Conservation (phyloP, 2,888 invertebrate genomes). For the Onchidella celtica region DNA sequence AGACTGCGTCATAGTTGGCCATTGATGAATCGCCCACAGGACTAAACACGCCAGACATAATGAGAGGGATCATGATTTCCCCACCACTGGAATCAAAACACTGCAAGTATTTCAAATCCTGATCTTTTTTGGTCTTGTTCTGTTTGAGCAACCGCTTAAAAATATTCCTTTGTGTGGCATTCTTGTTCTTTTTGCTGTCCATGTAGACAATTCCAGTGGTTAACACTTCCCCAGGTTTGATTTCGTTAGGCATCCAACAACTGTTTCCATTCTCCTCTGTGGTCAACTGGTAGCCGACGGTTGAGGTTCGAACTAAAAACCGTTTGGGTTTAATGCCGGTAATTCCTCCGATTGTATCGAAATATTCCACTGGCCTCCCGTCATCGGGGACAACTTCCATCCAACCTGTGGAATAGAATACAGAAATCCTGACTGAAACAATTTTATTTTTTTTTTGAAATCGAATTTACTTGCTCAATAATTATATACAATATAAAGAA, state of each 20-base stretch:
- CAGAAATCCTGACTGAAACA: too few relatives aligned
- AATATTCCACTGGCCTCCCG: conserved; percentile 75
- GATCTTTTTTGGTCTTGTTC: conserved; percentile 62
- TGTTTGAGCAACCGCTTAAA: conserved; percentile 69
- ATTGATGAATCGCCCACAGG: conserved; percentile 69
- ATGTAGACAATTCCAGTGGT: conserved; percentile 70
- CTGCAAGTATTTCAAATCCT: conserved; percentile 74
- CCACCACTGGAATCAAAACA: conserved; percentile 68
- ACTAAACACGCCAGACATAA: conserved; percentile 75
- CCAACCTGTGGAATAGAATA: conserved; percentile 66
- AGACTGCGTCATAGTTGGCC: conserved; percentile 73
- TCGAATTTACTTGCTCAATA: too few relatives aligned
- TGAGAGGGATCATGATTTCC: conserved; percentile 75
- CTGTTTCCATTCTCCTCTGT: conserved; percentile 63
- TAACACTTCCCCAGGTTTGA: conserved; percentile 67
- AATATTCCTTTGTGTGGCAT: conserved; percentile 49
- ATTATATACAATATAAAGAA: too few relatives aligned
- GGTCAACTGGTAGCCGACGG: conserved; percentile 71
- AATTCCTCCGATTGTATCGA: conserved; percentile 73
- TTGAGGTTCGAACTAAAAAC: conserved; percentile 72
- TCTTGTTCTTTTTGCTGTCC: conserved; percentile 70
- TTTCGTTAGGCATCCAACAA: conserved; percentile 71
- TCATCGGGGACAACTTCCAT: conserved; percentile 74
- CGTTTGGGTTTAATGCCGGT: conserved; percentile 67
- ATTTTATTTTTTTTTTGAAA: not conserved